These are phyloP conservation scores for Archocentrus centrarchus DNA, from an alignment of 2,113 vertebrate species.

Conservation along the genomic window DNA sequence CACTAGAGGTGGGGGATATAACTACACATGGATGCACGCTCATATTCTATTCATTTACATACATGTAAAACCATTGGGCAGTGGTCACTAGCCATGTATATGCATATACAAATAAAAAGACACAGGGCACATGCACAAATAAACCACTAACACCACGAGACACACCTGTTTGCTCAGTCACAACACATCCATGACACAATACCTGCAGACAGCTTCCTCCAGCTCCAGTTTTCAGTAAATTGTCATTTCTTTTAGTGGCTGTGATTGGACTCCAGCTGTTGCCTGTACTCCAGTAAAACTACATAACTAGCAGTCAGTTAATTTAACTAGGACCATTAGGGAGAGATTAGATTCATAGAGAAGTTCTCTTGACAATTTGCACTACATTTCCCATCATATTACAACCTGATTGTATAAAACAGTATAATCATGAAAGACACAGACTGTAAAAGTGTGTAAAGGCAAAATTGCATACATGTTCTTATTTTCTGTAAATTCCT, in stretches of 20 bases:
- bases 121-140: constrained; percentile 6
- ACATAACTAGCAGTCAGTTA: neutral
- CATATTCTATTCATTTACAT: neutral
- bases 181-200: constrained; percentile 6
- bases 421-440: neutral
- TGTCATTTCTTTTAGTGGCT: constrained; percentile 19
- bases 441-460: neutral
- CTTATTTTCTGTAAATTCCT: neutral
- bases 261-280: constrained; percentile 47
- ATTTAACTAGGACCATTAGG: constrained; percentile 8
- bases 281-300: constrained; percentile 5
- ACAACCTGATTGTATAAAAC: constrained; percentile 6
- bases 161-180: constrained; percentile 26
- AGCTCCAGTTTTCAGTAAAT: constrained; percentile 6
- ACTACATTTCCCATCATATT: neutral
- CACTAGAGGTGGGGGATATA: neutral
- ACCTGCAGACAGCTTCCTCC: constrained; percentile 23
- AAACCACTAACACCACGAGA: neutral
- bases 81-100: neutral
- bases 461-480: neutral
- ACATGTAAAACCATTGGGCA: neutral
- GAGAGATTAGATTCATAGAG: neutral
- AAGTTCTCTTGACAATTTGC: neutral
- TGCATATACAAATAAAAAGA: neutral
- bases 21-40: neutral